Conservation (phyloP, 2,888 invertebrate genomes). For the Acrobasis repandana region DNA sequence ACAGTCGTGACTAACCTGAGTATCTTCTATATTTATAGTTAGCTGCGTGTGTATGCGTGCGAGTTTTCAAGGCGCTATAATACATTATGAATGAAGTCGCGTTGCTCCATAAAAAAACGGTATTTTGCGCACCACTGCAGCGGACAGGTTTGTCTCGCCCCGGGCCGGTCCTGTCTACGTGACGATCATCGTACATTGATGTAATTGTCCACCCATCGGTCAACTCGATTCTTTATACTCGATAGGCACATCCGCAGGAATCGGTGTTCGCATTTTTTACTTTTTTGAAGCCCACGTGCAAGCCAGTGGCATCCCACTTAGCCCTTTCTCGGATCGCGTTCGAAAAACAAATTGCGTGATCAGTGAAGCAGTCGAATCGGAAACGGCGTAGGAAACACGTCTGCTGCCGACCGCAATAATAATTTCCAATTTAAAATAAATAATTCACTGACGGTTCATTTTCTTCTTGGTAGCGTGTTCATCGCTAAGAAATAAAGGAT, state of each 20-base stretch:
- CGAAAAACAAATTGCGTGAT: constrained; percentile 70
- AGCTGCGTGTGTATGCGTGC: constrained; percentile 49
- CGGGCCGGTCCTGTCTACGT: constrained; percentile 58
- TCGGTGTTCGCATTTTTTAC: constrained; percentile 46
- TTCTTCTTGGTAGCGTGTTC: constrained; percentile 50
- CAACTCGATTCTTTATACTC: constrained; percentile 52
- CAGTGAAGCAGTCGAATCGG: constrained; percentile 60
- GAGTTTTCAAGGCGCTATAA: constrained; percentile 65
- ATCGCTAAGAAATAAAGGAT: constrained; percentile 54
- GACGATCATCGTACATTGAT: constrained; percentile 65
- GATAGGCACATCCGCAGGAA: constrained; percentile 58
- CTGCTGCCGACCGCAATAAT: constrained; percentile 77
- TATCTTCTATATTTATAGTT: constrained; percentile 57
- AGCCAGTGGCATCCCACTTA: constrained; percentile 41
- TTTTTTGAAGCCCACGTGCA: constrained; percentile 44
- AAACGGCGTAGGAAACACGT: constrained; percentile 79
- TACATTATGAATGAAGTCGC: constrained; percentile 81
- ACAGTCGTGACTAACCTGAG: constrained; percentile 41
- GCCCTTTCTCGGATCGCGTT: constrained; percentile 44
- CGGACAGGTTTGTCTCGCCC: constrained; percentile 67
- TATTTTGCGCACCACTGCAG: constrained; percentile 61
- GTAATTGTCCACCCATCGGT: constrained; percentile 68
- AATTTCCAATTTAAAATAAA: constrained; percentile 79
- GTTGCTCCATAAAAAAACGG: constrained; percentile 71
- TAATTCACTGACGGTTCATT: constrained; percentile 66